Percentiles rank a stretch among this genome's conserved stretches.
These are phyloP conservation scores for Amphipoea lucens DNA, from an alignment of 2,888 invertebrate genomes.

Conservation along the genomic window DNA sequence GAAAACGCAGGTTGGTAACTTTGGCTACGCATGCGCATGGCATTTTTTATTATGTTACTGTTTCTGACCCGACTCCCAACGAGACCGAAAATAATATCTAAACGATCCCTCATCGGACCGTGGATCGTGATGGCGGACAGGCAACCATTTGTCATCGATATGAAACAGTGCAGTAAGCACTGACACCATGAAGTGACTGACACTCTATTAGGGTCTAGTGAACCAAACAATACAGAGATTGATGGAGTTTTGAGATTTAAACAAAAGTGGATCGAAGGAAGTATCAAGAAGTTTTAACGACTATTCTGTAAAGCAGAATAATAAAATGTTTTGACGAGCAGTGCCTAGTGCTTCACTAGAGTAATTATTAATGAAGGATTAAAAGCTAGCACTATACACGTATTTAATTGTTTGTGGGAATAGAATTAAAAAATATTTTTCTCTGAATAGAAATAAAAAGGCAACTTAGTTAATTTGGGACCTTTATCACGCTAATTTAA, in stretches of 20 bases:
- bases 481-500: background rate
- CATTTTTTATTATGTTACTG: background rate
- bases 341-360: background rate
- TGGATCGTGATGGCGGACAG: background rate
- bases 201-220: slow-evolving; percentile 11
- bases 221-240: background rate
- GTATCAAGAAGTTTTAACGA: background rate
- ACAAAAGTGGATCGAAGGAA: background rate
- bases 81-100: background rate
- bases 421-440: too few relatives aligned
- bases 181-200: background rate
- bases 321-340: background rate
- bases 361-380: background rate
- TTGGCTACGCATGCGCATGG: background rate
- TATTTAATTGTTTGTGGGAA: background rate
- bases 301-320: background rate
- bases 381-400: background rate
- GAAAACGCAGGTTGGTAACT: background rate
- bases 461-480: background rate
- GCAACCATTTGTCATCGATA: slow-evolving; percentile 3
- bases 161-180: background rate
- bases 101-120: background rate
- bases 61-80: background rate
- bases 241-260: background rate
- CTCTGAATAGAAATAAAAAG: background rate